These are phyloP conservation scores for Xyrauchen texanus DNA, from an alignment of 2,113 vertebrate species.

Conservation along the genomic window DNA sequence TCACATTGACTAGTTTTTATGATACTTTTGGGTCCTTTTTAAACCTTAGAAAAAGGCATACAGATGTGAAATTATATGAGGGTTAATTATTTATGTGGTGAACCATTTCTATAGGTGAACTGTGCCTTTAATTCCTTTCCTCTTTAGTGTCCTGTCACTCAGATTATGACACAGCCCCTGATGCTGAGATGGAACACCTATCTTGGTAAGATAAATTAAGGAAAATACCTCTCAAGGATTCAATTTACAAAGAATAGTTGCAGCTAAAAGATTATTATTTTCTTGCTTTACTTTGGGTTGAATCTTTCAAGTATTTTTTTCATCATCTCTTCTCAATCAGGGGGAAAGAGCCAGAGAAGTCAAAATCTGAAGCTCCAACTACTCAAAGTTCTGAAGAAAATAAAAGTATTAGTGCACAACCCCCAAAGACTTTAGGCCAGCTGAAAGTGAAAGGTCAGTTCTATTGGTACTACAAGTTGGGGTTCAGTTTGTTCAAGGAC, in stretches of 20 bases:
- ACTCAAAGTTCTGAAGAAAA: slow-evolving; percentile 71
- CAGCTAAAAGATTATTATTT: no score
- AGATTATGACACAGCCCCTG: slow-evolving; percentile 87
- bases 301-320: not conserved
- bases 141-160: slow-evolving; percentile 78
- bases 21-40: no score
- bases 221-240: not conserved
- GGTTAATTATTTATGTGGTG: no score
- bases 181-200: slow-evolving; percentile 72
- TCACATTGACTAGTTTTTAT: no score
- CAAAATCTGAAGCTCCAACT: slow-evolving; percentile 58
- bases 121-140: not conserved
- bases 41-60: no score
- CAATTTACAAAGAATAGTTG: not conserved
- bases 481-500: not conserved
- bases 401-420: slow-evolving; percentile 71
- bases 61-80: no score
- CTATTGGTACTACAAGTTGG: not conserved
- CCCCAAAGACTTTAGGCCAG: slow-evolving; percentile 72
- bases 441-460: slow-evolving; percentile 88
- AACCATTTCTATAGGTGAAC: no score
- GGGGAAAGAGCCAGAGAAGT: slow-evolving; percentile 71
- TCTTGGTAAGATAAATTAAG: slow-evolving; percentile 66
- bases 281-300: not conserved
- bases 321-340: slow-evolving; percentile 58